Evolutionary conservation across 2,113 vertebrate species (phyloP).

Genomic region (Octodon degus): DNA sequence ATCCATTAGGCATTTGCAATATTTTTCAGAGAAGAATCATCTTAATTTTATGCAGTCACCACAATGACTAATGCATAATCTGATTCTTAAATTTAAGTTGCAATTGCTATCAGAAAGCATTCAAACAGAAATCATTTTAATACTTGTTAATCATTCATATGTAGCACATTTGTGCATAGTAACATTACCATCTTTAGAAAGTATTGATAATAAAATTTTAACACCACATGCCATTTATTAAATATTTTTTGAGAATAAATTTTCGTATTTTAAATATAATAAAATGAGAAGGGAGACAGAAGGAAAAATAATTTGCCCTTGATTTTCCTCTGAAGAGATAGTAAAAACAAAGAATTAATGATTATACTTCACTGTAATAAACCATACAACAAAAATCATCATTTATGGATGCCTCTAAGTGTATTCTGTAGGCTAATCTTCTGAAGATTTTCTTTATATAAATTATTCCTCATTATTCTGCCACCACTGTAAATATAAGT

Average conservation of each 20-base stretch:
- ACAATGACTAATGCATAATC: neutral
- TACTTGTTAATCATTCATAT: neutral
- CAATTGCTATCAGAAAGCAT: neutral
- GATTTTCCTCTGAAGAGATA: constrained; percentile 1
- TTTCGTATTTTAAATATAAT: neutral
- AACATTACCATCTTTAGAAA: neutral
- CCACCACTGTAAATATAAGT: neutral
- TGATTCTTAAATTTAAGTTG: neutral
- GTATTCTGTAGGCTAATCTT: constrained; percentile 21
- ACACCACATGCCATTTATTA: constrained; percentile 13
- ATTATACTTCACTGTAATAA: constrained; percentile 18
- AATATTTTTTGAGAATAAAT: neutral
- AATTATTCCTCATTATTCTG: constrained; percentile 31
- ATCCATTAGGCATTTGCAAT: neutral
- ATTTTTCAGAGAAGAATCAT: neutral
- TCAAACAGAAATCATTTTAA: neutral
- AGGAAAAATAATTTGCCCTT: neutral
- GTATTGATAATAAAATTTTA: neutral
- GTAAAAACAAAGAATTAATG: constrained; percentile 25
- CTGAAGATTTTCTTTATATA: constrained; percentile 1
- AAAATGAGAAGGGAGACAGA: neutral
- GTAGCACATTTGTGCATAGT: neutral
- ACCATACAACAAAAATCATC: neutral
- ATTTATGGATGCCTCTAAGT: neutral
- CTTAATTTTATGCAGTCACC: neutral